Base-by-base conservation (phyloP, 2,797 vertebrate species). In the Chloroceryle inda region DNA sequence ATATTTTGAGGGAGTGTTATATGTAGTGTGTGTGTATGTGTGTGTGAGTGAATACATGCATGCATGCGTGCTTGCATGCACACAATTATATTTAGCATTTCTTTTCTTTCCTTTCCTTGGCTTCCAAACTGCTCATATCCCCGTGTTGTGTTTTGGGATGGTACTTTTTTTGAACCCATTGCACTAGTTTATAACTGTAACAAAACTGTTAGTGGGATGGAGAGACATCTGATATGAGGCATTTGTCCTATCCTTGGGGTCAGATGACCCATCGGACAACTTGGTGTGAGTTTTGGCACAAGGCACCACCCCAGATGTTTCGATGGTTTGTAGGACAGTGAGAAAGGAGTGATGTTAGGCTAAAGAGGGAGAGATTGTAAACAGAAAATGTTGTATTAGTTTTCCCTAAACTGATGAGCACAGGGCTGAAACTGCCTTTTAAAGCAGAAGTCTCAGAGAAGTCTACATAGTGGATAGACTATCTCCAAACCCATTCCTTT, bases 251-350 rank as follows among this genome's bases (percentile, higher is more conserved):
- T 80, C 89, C 67, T n/a, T 80, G 33, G 21, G 61, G 83, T 85
- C 58, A 72, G 77, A 68, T 76, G 75, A 47, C 85, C 62, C 56
- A 20, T 6, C 56, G 80, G 76, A 92, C 63, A 77, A 67, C 67
- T 71, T 82, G 49, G 71, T 95, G 83, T 93, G 86, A 92, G 61
- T 94, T 96, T 93, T 93, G 94, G 92, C 94, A 82, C 1, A 0
- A 35, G 22, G 58, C 45, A 67, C 35, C 53, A 52, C 9, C 71
- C 85, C 89, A 96, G 93, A 92, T 94, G 88, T 95, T 96, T 91
- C 42, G 33, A 40, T 90, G 83, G 63, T 90, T 38, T 74, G 68
- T 64, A 37, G 81, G 88, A 90, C 77, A 88, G 83, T 52, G 91
- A 88, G 61, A 73, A 94, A 85, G 35, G 29, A 85, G 61, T 49